Evolutionary conservation across 2,113 vertebrate species (phyloP).

Genomic region (Elachura formosa): DNA sequence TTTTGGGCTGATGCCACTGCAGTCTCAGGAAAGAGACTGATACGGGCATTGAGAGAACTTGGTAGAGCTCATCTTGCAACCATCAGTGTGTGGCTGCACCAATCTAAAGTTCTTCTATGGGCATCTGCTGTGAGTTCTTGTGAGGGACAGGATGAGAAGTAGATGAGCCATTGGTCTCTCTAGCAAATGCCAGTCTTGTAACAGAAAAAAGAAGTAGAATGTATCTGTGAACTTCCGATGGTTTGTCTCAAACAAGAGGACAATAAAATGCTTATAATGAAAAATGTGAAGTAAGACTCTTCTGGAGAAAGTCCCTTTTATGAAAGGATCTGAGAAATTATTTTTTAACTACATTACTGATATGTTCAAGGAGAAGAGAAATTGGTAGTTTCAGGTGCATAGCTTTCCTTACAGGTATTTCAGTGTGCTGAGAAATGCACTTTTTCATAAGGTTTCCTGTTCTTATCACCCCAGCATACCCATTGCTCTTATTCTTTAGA

Average conservation of each 20-base stretch:
- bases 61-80: not conserved
- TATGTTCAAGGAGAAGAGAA: not conserved
- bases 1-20: not conserved
- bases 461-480: not conserved
- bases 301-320: not conserved
- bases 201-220: not conserved
- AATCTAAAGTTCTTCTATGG: not conserved
- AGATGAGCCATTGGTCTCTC: not conserved
- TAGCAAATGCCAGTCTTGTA: not conserved
- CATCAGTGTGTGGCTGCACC: not conserved
- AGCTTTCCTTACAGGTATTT: not conserved
- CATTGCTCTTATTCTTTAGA: not conserved
- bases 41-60: not conserved
- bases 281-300: not conserved
- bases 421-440: not conserved
- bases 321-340: not conserved
- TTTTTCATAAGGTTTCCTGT: not conserved
- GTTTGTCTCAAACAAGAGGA: not conserved
- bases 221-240: not conserved
- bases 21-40: not conserved
- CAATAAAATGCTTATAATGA: not conserved
- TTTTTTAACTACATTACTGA: not conserved
- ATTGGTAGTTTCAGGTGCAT: not conserved
- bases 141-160: not conserved
- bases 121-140: not conserved